These are phyloP conservation scores for Conchocele bisecta DNA, from an alignment of 2,888 invertebrate species.

Conservation along the genomic window DNA sequence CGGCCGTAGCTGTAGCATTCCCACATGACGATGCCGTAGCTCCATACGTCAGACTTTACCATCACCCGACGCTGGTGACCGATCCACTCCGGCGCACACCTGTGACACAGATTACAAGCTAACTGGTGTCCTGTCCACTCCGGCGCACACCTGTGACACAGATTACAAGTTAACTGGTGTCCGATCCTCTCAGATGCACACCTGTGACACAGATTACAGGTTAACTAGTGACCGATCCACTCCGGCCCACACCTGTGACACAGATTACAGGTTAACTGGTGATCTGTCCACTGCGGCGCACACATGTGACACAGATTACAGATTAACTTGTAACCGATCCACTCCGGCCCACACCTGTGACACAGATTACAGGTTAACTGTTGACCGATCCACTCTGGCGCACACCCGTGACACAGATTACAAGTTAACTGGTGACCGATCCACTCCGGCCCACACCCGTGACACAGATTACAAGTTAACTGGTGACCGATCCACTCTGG, in stretches of 20 bases:
- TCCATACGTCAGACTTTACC: slow-evolving; percentile 50
- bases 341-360: too few species aligned
- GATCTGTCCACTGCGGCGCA: too few species aligned
- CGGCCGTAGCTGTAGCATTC: slow-evolving; percentile 52
- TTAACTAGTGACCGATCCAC: slow-evolving; percentile 27
- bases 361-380: too few species aligned
- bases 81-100: slow-evolving; percentile 54
- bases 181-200: slow-evolving; percentile 50
- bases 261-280: neutral
- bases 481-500: slow-evolving; percentile 39
- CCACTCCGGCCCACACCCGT: too few species aligned
- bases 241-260: slow-evolving; percentile 50
- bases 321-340: too few species aligned
- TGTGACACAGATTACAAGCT: slow-evolving; percentile 1
- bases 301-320: too few species aligned
- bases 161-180: neutral
- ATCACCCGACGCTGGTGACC: slow-evolving; percentile 19
- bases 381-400: too few species aligned
- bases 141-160: slow-evolving; percentile 46
- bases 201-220: slow-evolving; percentile 17
- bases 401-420: too few species aligned
- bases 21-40: slow-evolving; percentile 54
- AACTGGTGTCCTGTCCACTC: slow-evolving; percentile 37
- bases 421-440: too few species aligned
- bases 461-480: too few species aligned